Percentiles rank a stretch among this genome's conserved stretches.
Conservation (phyloP, 1,140 invertebrate genomes). For the Rhyzopertha dominica region DNA sequence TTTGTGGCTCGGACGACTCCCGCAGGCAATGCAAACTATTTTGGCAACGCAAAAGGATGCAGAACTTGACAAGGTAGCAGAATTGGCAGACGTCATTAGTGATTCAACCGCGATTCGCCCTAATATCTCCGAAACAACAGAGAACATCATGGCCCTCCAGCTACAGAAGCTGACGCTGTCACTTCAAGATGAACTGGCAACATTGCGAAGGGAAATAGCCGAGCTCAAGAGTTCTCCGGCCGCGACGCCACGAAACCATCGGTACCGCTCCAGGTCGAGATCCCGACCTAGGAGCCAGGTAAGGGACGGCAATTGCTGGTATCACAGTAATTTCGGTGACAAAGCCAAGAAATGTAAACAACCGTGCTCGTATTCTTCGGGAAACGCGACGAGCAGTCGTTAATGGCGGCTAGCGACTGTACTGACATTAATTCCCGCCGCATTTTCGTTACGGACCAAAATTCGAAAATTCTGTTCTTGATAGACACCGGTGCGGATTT, state of each 20-base stretch:
- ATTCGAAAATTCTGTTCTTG: slow-evolving; percentile 1
- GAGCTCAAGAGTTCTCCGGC: background rate
- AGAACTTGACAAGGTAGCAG: slow-evolving; percentile 28
- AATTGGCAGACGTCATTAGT: slow-evolving; percentile 45
- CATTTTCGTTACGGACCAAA: background rate
- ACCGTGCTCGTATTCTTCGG: background rate
- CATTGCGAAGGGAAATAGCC: background rate
- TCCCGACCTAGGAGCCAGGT: background rate
- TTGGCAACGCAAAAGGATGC: slow-evolving; percentile 14
- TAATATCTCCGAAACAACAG: slow-evolving; percentile 1
- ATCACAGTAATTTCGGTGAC: slow-evolving; percentile 1
- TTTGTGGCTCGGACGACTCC: slow-evolving; percentile 17
- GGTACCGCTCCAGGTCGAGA: background rate
- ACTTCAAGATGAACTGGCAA: slow-evolving; percentile 9
- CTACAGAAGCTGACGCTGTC: background rate
- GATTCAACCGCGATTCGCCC: slow-evolving; percentile 20
- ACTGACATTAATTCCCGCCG: background rate
- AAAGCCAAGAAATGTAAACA: slow-evolving; percentile 4
- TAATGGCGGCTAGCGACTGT: background rate
- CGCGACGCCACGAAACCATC: background rate
- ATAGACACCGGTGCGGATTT: slow-evolving; percentile 5
- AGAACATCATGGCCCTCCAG: background rate
- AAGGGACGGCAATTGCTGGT: slow-evolving; percentile 2
- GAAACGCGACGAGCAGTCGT: background rate
- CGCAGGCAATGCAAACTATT: slow-evolving; percentile 11